These are phyloP conservation scores for Crotalus horridus DNA, from an alignment of 2,113 vertebrate species.

Conservation along the genomic window DNA sequence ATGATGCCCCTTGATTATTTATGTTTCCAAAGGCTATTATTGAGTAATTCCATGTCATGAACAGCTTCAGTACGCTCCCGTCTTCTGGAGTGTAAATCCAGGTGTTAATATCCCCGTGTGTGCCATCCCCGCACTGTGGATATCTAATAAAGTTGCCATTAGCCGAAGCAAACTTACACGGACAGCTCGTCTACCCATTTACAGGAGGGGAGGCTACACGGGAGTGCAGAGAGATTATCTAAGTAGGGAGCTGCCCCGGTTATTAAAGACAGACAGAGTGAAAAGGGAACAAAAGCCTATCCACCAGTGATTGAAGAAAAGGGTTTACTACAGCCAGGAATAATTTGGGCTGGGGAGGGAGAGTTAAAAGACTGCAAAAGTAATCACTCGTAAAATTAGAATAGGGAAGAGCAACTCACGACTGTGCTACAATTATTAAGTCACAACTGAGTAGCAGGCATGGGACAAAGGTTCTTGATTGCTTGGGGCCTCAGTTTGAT, in stretches of 20 bases:
- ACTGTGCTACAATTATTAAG: not conserved
- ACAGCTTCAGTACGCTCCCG: constrained; percentile 69
- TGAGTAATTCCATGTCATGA: constrained; percentile 75
- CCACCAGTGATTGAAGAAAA: constrained; percentile 21
- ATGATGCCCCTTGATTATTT: constrained; percentile 80
- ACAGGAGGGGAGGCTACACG: constrained; percentile 54
- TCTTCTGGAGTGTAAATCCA: constrained; percentile 76
- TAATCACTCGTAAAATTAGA: constrained; percentile 3
- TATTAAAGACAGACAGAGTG: constrained; percentile 48
- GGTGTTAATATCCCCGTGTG: constrained; percentile 77
- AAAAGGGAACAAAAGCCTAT: constrained; percentile 33
- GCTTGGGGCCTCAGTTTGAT: not conserved
- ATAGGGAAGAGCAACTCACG: constrained; percentile 17
- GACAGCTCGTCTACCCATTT: constrained; percentile 70
- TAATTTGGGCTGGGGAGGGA: not conserved
- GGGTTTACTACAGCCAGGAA: constrained; percentile 2
- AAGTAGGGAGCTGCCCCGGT: constrained; percentile 50
- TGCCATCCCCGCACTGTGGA: constrained; percentile 69
- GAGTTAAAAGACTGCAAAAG: constrained; percentile 4
- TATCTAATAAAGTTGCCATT: constrained; percentile 77
- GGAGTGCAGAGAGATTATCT: constrained; percentile 61
- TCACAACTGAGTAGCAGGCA: not conserved
- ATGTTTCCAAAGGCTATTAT: constrained; percentile 76
- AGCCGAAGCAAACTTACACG: constrained; percentile 64
- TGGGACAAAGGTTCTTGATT: not conserved